Evolutionary conservation across 2,113 vertebrate species (phyloP).

Genomic region (Burhinus bistriatus): DNA sequence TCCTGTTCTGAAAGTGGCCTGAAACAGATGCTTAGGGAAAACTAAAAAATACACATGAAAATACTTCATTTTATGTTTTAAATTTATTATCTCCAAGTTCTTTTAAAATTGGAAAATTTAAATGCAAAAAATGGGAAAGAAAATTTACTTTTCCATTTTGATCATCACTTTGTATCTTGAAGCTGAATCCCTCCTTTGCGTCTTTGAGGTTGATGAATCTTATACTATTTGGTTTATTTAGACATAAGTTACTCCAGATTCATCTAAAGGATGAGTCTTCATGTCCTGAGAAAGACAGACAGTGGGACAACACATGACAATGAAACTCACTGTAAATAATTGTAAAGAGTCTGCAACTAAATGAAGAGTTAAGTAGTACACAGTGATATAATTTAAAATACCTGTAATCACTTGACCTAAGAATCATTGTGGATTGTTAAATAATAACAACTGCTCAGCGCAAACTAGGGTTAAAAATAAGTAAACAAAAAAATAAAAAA

Average conservation of each 20-base stretch:
- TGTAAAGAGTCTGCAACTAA: not conserved
- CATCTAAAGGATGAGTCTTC: not conserved
- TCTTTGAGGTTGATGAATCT: not conserved
- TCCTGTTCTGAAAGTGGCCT: not conserved
- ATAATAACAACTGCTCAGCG: not conserved
- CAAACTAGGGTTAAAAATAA: not conserved
- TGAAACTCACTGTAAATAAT: not conserved
- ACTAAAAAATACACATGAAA: not conserved
- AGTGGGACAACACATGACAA: not conserved
- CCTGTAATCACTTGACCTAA: not conserved
- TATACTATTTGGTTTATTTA: not conserved
- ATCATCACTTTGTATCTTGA: not conserved
- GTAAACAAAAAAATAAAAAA: not conserved
- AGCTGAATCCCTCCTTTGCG: not conserved
- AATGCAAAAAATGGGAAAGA: not conserved
- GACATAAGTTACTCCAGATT: not conserved
- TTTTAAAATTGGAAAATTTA: not conserved
- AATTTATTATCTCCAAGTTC: not conserved
- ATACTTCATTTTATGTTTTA: not conserved
- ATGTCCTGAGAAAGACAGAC: not conserved
- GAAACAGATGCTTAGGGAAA: not conserved
- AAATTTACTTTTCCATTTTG: not conserved
- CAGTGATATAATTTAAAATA: not conserved
- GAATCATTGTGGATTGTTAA: not conserved
- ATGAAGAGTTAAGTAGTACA: not conserved